Evolutionary conservation across 2,797 vertebrate genomes (phyloP).

Genomic region (Halcyon leucocephala): DNA sequence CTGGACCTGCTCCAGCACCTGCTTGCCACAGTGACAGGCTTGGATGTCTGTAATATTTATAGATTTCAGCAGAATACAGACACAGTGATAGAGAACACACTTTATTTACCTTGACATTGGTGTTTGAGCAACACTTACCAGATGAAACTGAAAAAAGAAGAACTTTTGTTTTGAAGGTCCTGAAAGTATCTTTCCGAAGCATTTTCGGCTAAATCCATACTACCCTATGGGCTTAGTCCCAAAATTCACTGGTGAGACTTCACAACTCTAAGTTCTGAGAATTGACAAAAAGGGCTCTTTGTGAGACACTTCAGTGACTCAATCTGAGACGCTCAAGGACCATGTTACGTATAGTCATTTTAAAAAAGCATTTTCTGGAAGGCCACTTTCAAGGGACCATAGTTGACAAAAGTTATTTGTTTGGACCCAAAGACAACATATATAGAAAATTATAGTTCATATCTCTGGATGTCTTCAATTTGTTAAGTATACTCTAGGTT

Average conservation of each 20-base stretch:
- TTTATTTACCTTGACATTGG: not conserved
- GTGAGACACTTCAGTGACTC: not conserved
- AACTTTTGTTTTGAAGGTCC: not conserved
- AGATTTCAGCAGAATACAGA: not conserved
- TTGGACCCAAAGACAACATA: not conserved
- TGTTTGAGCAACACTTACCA: not conserved
- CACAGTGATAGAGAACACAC: not conserved
- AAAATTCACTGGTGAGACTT: not conserved
- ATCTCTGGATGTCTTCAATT: not conserved
- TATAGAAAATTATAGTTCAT: not conserved
- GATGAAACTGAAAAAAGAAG: not conserved
- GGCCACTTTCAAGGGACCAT: not conserved
- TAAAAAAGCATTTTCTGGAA: not conserved
- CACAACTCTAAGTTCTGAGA: not conserved
- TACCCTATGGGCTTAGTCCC: not conserved
- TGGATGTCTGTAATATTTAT: not conserved
- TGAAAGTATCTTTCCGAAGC: not conserved
- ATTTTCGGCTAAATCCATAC: not conserved
- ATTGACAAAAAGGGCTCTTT: not conserved
- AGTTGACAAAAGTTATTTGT: not conserved
- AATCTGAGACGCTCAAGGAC: not conserved
- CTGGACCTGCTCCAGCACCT: too few relatives aligned
- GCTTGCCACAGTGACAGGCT: not conserved
- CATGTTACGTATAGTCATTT: not conserved
- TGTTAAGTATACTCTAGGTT: not conserved